A percentile compares a stretch with the other conserved stretches of the same genome.
Conservation (phyloP, 1,140 invertebrate genomes). For the Diorhabda sublineata region DNA sequence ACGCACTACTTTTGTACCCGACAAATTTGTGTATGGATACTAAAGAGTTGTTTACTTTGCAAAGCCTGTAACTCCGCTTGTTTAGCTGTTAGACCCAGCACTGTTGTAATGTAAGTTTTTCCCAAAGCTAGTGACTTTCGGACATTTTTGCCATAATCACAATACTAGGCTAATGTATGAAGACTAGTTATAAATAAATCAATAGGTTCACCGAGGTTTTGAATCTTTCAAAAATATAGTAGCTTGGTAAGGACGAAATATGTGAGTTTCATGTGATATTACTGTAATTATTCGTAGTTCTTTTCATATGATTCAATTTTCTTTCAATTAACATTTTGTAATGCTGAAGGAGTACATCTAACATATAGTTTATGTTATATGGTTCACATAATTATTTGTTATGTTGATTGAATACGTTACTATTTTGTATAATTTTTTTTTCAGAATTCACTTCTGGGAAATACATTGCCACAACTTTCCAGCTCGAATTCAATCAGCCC, state of each 20-base stretch:
- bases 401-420: neutral
- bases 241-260: no score
- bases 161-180: neutral
- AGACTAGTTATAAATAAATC: neutral
- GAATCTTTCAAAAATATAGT: neutral
- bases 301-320: no score
- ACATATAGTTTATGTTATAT: no score
- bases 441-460: slow-evolving; percentile 55
- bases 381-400: no score
- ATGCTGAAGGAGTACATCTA: no score
- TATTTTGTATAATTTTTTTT: slow-evolving; percentile 33
- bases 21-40: neutral
- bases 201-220: neutral
- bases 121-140: neutral
- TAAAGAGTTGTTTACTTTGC: neutral
- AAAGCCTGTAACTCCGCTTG: neutral
- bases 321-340: no score
- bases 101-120: neutral
- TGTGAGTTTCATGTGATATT: no score
- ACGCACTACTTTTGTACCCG: neutral
- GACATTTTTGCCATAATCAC: neutral
- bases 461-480: slow-evolving; percentile 60
- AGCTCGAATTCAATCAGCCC: slow-evolving; percentile 48
- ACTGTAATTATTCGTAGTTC: no score
- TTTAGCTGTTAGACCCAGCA: neutral